These are phyloP conservation scores for Arvicanthis niloticus DNA, from an alignment of 2,113 vertebrate genomes.

Conservation along the genomic window DNA sequence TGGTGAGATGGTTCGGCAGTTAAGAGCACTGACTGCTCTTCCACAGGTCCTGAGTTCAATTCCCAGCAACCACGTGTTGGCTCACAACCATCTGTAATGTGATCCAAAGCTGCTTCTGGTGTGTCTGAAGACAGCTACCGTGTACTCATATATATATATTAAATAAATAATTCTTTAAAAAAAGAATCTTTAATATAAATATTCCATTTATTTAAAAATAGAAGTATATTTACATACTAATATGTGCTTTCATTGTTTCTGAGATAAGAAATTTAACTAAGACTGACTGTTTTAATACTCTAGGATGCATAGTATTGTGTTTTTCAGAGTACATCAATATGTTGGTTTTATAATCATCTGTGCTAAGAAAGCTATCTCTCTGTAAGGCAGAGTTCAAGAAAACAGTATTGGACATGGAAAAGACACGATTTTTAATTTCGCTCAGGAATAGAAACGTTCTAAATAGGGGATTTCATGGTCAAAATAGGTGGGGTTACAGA, in stretches of 20 bases:
- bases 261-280: neutral
- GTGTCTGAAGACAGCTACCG: too few relatives aligned
- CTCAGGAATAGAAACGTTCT: neutral
- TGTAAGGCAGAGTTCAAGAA: neutral
- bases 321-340: neutral
- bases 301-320: neutral
- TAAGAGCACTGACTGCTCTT: too few relatives aligned
- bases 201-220: neutral
- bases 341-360: neutral
- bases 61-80: too few relatives aligned
- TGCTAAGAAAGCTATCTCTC: neutral
- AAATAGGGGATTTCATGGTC: neutral
- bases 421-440: neutral
- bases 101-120: too few relatives aligned
- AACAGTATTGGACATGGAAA: neutral
- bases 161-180: too few relatives aligned
- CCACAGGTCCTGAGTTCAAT: too few relatives aligned
- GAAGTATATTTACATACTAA: neutral
- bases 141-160: too few relatives aligned
- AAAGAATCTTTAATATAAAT: neutral
- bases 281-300: neutral
- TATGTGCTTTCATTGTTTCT: neutral
- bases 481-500: neutral
- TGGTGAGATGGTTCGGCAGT: too few relatives aligned
- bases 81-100: too few relatives aligned